Percentiles rank a stretch among this genome's conserved stretches.
Conservation (phyloP, 2,113 vertebrate genomes). For the Puntigrus tetrazona region DNA sequence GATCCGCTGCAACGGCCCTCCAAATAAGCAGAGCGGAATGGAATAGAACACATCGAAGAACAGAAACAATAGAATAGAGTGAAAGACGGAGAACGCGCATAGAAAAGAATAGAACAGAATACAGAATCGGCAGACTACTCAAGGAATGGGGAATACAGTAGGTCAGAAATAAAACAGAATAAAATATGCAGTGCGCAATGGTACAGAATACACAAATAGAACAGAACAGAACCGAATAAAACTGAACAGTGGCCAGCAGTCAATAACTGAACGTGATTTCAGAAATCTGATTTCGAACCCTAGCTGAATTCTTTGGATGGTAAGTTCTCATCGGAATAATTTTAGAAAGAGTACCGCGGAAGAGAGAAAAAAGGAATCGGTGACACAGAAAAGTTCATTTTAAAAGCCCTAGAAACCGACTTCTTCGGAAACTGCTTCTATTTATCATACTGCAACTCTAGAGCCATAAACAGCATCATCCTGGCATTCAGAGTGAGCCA, state of each 20-base stretch:
- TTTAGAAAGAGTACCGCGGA: not conserved
- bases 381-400: not conserved
- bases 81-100: not conserved
- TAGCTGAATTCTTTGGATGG: not conserved
- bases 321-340: not conserved
- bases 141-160: not conserved
- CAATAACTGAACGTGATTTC: not conserved
- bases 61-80: not conserved
- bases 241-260: not conserved
- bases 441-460: slow-evolving; percentile 17
- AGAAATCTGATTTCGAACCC: not conserved
- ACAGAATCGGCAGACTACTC: too few relatives aligned
- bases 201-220: not conserved
- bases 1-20: not conserved
- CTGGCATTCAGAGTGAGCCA: not conserved
- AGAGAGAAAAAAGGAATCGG: not conserved
- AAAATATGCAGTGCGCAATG: too few relatives aligned
- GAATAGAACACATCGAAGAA: not conserved
- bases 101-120: not conserved
- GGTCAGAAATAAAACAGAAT: not conserved
- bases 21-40: not conserved
- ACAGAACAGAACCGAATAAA: not conserved
- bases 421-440: not conserved
- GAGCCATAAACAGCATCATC: not conserved
- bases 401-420: not conserved